Base-by-base conservation (phyloP, 2,888 invertebrate species). In the Caenorhabditis uteleia region DNA sequence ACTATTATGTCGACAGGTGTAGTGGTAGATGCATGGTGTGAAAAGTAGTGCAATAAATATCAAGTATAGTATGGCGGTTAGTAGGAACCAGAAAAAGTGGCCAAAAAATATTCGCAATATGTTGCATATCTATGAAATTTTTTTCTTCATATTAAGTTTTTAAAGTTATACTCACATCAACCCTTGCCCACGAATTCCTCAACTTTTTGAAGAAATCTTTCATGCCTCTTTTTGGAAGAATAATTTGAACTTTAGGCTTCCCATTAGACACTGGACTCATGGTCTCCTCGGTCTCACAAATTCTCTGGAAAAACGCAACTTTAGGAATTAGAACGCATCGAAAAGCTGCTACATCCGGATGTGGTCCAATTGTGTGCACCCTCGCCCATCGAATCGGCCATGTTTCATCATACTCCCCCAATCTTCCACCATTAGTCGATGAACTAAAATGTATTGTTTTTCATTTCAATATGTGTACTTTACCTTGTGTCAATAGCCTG, bases 351-450 rank as follows among this genome's bases (percentile, higher is more conserved):
- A 65, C 65, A 18, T 65, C 59, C 25, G 33, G 42, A 40, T 69
- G 59, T 12, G 56, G 62, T 18, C 72, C 72, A 38, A 62, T 49
- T 5, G 69, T 59, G 31, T 61, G 45, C 26, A 70, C 33, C 20
- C 71, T 64, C 3, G 78, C 71, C 65, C 70, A 80, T 20, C 82
- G 61, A 10, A 83, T 70, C 0, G 83, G 80, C 79, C 83, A 83
- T 16, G 73, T 69, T 56, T 83, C 83, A 59, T 83, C 83, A 47
- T 68, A 80, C 23, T 83, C 78, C 1, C 48, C 44, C 12, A 82
- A 29, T 25, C 82, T 62, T 1, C 71, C 70, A 23, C 71, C 77
- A n/a, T 66, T 59, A 16, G 66, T 49, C 3, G 18, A 44, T n/a
- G 29, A 27, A 29, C 54, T 53, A 36, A 10, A 48, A 54, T 25